Percentiles rank a stretch among this genome's conserved stretches.
Conservation (phyloP, 2,888 invertebrate genomes). For the Drosophila meridiana region DNA sequence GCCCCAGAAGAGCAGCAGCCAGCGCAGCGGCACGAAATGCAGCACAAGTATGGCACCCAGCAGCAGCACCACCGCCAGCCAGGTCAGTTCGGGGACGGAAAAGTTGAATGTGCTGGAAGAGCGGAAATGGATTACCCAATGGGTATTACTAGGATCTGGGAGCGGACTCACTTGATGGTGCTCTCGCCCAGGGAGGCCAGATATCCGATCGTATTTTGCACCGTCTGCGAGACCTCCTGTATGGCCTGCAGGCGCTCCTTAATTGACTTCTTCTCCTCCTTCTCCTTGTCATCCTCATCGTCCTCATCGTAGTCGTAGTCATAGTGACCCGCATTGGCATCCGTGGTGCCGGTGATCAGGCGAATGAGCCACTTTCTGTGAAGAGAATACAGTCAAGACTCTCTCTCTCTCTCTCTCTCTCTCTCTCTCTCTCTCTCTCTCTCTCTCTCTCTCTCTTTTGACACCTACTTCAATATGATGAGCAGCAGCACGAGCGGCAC, state of each 20-base stretch:
- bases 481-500: conserved; percentile 93
- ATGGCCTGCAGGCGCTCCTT: conserved; percentile 97
- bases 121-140: neutral
- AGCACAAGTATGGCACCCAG: conserved; percentile 91
- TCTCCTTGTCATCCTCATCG: conserved; percentile 96
- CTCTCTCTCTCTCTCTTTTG: too few relatives aligned
- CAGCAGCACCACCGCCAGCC: conserved; percentile 93
- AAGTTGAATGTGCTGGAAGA: conserved; percentile 95
- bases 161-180: conserved; percentile 92
- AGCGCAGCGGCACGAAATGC: conserved; percentile 95
- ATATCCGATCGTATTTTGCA: conserved; percentile 97
- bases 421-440: too few relatives aligned
- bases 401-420: too few relatives aligned
- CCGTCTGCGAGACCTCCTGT: conserved; percentile 98
- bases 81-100: conserved; percentile 97
- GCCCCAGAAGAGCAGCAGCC: conserved; percentile 96
- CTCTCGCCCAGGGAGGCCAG: conserved; percentile 97
- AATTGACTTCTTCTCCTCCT: conserved; percentile 97
- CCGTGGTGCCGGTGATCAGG: conserved; percentile 83
- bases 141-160: neutral
- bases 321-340: conserved; percentile 83
- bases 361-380: conserved; percentile 84
- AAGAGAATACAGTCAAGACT: neutral
- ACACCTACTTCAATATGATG: conserved; percentile 88
- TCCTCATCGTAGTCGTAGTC: conserved; percentile 90